Evolutionary conservation across 2,888 invertebrate species (phyloP).

Genomic region (Cepaea hortensis): DNA sequence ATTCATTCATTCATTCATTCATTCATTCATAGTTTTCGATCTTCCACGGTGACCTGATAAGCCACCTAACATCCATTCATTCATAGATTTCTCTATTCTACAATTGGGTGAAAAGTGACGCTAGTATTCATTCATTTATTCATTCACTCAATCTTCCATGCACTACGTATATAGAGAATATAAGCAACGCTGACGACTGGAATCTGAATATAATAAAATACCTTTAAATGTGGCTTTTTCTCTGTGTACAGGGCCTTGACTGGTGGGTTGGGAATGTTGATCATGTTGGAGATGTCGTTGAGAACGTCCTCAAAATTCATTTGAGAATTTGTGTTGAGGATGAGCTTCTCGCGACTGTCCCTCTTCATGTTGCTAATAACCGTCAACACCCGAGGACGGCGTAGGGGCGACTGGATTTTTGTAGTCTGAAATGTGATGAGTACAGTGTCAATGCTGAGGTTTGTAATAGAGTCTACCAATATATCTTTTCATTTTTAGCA

Average conservation of each 20-base stretch:
- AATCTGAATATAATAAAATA: conserved; percentile 75
- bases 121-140: too few relatives aligned
- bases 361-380: conserved; percentile 96
- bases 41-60: too few relatives aligned
- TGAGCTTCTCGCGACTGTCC: conserved; percentile 82
- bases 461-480: background rate
- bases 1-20: too few relatives aligned
- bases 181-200: too few relatives aligned
- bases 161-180: too few relatives aligned
- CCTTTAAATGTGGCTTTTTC: conserved; percentile 87
- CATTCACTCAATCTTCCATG: too few relatives aligned
- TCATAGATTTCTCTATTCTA: too few relatives aligned
- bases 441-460: background rate
- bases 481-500: too few relatives aligned
- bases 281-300: conserved; percentile 82
- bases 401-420: conserved; percentile 80
- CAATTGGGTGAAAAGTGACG: too few relatives aligned
- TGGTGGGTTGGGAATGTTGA: conserved; percentile 64
- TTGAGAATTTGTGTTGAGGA: conserved; percentile 92
- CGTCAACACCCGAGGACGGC: conserved; percentile 79
- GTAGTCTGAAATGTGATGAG: background rate
- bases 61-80: too few relatives aligned
- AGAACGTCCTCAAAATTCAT: conserved; percentile 96
- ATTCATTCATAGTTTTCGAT: too few relatives aligned
- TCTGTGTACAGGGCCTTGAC: conserved; percentile 95